Percentiles rank a stretch among this genome's conserved stretches.
phyloP scores from a whole-genome alignment of 2,113 vertebrate genomes.

The Vulpes ferrilata region DNA sequence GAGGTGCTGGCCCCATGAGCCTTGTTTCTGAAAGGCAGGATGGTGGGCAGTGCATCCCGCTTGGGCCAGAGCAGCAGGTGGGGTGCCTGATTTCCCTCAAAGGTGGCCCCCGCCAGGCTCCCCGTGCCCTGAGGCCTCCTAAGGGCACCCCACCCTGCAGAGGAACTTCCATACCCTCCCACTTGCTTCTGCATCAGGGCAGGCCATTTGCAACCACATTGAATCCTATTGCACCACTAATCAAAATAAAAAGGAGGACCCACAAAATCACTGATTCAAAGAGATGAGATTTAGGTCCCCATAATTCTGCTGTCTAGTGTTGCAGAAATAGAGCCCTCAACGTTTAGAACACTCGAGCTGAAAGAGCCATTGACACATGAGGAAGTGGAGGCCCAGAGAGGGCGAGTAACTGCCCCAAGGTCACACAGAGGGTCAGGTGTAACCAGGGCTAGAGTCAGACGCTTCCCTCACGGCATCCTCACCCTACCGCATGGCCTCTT shows the following conservation, averaged over 20 bases:
- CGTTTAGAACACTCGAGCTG: accelerated
- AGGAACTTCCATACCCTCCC: accelerated
- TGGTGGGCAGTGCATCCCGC: accelerated
- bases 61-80: accelerated
- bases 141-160: accelerated
- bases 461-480: not conserved
- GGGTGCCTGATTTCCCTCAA: accelerated
- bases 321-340: not conserved
- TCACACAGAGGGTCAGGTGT: not conserved
- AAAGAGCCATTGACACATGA: not conserved
- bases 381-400: not conserved
- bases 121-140: not conserved
- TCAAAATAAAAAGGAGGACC: accelerated
- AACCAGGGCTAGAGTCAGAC: not conserved
- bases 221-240: accelerated
- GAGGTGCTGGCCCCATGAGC: accelerated
- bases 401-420: not conserved
- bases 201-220: not conserved
- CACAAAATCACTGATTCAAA: accelerated
- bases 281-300: accelerated
- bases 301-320: accelerated
- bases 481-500: accelerated
- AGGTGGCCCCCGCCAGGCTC: not conserved
- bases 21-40: accelerated
- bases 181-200: accelerated